phyloP scores from a whole-genome alignment of 1,140 invertebrate genomes.

The Drosophila leontia region DNA sequence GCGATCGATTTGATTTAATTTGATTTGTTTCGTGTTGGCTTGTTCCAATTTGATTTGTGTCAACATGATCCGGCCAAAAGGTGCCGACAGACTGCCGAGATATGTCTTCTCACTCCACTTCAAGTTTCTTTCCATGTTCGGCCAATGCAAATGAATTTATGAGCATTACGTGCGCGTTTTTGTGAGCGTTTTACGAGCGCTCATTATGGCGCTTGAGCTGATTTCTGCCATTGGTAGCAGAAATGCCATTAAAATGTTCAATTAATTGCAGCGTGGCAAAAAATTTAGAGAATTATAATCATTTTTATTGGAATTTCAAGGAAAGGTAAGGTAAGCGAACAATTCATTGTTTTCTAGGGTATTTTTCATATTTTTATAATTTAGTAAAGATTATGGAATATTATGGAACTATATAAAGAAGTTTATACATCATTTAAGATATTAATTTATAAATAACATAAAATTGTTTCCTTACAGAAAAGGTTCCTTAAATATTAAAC shows the following conservation, averaged over 20 bases:
- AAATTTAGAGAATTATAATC: conserved; percentile 13
- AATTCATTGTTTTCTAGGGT: not conserved
- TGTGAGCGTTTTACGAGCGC: conserved; percentile 42
- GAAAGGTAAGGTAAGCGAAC: not conserved
- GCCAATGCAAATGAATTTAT: conserved; percentile 49
- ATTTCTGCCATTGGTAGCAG: conserved; percentile 32
- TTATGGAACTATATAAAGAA: too few species aligned
- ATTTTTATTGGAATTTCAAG: conserved; percentile 9
- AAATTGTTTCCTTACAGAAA: too few species aligned
- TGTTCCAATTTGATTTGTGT: conserved; percentile 30
- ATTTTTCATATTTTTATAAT: not conserved
- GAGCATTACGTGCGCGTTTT: conserved; percentile 49
- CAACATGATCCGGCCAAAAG: conserved; percentile 23
- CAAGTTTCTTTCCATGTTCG: conserved; percentile 28
- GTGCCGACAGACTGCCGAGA: conserved; percentile 27
- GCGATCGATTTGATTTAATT: conserved; percentile 41
- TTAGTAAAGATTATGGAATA: not conserved
- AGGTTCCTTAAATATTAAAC: too few species aligned
- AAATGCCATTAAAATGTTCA: conserved; percentile 11
- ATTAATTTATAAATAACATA: too few species aligned
- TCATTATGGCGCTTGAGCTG: conserved; percentile 46
- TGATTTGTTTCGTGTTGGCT: conserved; percentile 31
- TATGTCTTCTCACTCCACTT: not conserved
- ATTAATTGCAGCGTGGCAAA: conserved; percentile 13
- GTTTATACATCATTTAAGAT: too few species aligned